Base-by-base conservation (phyloP, 2,113 vertebrate species). In the Proterorhinus semilunaris region DNA sequence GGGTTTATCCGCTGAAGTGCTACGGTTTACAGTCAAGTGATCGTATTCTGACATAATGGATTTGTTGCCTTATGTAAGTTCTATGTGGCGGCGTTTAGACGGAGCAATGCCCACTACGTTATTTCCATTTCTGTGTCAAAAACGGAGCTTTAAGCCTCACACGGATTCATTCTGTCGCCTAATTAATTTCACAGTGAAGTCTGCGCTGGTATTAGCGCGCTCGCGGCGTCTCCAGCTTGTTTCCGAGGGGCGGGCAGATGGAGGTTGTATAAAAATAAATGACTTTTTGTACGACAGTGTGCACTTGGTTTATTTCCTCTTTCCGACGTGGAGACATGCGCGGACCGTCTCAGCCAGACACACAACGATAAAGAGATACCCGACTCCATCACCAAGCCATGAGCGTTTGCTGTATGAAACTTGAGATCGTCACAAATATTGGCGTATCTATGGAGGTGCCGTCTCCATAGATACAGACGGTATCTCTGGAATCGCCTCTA, bases 241-340 rank as follows among this genome's bases (percentile, higher is more conserved):
- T 83, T 86, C 63, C 80, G 80, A 65, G 62, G 71, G 76, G 79
- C 62, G 83, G 81, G 84, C 69, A 81, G 76, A 87, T 89, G 78
- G 80, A 88, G 87, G 86, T 78, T 83, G 83, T 86, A 90, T 90
- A 87, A 88, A 92, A 93, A 92, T 89, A 85, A 84, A 89, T 74
- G 86, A 78, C 52, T 68, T 91, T 91, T 90, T 85, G 75, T 89
- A 91, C 69, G 62, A 72, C 62, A 61, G 63, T 83, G 71, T 2
- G 81, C 61, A 66, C 65, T 86, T 88, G 74, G 82, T 87, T 72
- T 59, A 48, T 76, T 10, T 66, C 49, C 48, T 66, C 48, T 42
- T 4, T 65, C 17, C 61, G 36, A 52, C 36, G 53, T 66, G 21
- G 21, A 21, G 21, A 21, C 21, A 52, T 36, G 27, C 2, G 27